Conservation (phyloP, 2,113 vertebrate genomes). For the Saimiri boliviensis region DNA sequence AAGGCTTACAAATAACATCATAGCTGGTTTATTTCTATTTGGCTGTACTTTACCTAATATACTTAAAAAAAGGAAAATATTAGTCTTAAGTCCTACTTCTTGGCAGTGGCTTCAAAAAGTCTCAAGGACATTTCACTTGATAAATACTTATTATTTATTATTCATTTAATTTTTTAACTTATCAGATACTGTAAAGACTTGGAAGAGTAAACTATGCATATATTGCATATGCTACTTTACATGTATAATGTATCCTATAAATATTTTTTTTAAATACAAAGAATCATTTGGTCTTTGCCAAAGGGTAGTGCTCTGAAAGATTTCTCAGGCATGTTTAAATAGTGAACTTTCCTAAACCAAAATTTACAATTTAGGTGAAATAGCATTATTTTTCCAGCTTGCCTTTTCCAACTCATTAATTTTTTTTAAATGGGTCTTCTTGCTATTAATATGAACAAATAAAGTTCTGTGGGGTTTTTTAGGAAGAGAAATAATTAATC, state of each 20-base stretch:
- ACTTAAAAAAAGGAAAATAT: background rate
- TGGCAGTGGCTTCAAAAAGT: background rate
- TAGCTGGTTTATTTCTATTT: background rate
- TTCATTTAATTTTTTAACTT: conserved; percentile 22
- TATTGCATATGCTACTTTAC: background rate
- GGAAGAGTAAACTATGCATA: background rate
- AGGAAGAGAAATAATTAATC: background rate
- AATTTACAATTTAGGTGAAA: conserved; percentile 21
- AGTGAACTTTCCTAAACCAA: conserved; percentile 29
- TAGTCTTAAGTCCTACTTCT: background rate
- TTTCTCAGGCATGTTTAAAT: background rate
- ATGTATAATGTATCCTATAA: background rate
- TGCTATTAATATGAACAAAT: conserved; percentile 26
- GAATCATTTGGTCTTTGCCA: conserved; percentile 14
- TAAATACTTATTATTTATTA: conserved; percentile 40
- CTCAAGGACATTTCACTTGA: conserved; percentile 28
- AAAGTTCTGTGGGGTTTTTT: background rate
- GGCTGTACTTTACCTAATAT: background rate
- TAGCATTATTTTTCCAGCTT: background rate
- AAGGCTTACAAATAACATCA: conserved; percentile 4
- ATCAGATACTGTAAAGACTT: background rate
- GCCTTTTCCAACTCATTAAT: conserved; percentile 5
- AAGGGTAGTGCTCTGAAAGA: background rate
- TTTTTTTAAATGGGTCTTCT: background rate
- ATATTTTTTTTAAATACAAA: background rate